Conservation (phyloP, 2,888 invertebrate genomes). For the Microctonus brassicae region DNA sequence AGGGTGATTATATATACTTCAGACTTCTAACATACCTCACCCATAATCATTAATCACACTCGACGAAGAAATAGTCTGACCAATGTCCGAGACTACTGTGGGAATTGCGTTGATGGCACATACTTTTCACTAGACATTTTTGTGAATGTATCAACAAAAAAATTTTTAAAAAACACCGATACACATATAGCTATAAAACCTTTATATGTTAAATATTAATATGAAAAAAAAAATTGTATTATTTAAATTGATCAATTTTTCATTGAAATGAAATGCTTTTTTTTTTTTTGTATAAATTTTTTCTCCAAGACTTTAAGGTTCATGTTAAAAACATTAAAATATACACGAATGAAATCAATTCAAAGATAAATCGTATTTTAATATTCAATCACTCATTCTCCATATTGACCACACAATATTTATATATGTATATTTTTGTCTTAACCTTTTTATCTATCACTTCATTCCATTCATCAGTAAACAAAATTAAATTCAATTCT, state of each 20-base stretch:
- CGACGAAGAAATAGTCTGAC: slow-evolving; percentile 51
- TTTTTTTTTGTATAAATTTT: no score
- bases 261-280: no score
- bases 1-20: slow-evolving; percentile 46
- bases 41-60: slow-evolving; percentile 68
- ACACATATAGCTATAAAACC: no score
- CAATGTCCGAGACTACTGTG: slow-evolving; percentile 37
- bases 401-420: background rate
- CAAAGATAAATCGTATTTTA: background rate
- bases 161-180: no score
- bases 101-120: slow-evolving; percentile 6
- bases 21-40: slow-evolving; percentile 64
- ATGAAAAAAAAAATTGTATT: no score
- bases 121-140: background rate
- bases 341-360: background rate
- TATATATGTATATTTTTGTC: background rate
- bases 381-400: background rate
- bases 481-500: background rate
- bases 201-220: no score
- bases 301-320: no score
- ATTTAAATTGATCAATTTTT: no score
- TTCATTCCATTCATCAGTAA: background rate
- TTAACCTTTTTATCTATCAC: background rate
- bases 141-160: background rate
- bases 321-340: background rate